These are phyloP conservation scores for Plebejus argus DNA, from an alignment of 2,888 invertebrate species.

Conservation along the genomic window DNA sequence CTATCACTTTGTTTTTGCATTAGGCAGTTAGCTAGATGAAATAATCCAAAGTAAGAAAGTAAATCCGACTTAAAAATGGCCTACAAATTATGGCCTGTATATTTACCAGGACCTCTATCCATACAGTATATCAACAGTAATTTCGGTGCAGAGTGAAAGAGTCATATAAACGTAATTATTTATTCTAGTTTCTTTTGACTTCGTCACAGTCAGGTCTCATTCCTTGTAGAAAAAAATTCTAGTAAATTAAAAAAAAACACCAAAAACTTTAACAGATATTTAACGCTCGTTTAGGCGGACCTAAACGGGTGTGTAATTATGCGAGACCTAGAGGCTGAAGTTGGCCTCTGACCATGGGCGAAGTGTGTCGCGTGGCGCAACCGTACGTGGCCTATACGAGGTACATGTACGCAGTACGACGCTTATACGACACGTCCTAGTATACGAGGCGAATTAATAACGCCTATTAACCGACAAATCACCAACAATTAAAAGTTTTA, in stretches of 20 bases:
- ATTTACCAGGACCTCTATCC: too few relatives aligned
- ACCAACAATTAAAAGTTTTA: background rate
- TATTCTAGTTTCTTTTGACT: too few relatives aligned
- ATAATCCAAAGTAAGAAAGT: too few relatives aligned
- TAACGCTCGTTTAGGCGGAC: background rate
- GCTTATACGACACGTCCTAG: background rate
- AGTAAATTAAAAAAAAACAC: background rate
- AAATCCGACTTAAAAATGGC: too few relatives aligned
- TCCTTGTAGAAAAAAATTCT: too few relatives aligned
- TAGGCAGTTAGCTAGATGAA: background rate
- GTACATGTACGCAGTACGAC: background rate
- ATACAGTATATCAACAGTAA: too few relatives aligned
- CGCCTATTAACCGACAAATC: background rate
- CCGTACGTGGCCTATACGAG: slow-evolving; percentile 3
- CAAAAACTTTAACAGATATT: background rate
- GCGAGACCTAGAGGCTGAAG: slow-evolving; percentile 25
- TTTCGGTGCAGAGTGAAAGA: too few relatives aligned
- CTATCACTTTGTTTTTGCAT: background rate
- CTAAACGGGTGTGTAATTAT: slow-evolving; percentile 22
- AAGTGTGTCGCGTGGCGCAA: slow-evolving; percentile 31
- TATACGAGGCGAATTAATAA: background rate
- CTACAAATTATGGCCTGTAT: too few relatives aligned
- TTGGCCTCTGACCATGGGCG: slow-evolving; percentile 28
- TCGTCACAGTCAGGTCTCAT: too few relatives aligned
- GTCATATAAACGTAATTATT: too few relatives aligned